Conservation (phyloP, 2,797 vertebrate species). For the Acanthornis magna region DNA sequence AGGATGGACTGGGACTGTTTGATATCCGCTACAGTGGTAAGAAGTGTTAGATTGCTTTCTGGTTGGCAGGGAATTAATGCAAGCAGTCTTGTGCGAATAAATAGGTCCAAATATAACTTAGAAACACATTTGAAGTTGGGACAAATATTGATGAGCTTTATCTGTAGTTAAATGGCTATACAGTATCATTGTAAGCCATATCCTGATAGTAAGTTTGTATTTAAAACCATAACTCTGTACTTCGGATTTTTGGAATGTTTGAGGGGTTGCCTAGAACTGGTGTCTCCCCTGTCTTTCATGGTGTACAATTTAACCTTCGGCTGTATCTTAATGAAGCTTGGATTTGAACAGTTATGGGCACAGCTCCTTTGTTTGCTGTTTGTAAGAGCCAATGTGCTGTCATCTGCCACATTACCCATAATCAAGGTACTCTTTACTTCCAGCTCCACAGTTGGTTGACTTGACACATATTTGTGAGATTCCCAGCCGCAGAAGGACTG, state of each 20-base stretch:
- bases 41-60: neutral
- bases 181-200: neutral
- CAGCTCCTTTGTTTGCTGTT: neutral
- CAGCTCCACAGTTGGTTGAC: neutral
- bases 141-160: neutral
- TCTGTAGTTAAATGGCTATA: neutral
- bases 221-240: neutral
- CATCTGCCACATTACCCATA: neutral
- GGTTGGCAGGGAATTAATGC: neutral
- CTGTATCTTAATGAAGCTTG: neutral
- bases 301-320: neutral
- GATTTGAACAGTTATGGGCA: neutral
- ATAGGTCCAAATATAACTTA: neutral
- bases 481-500: neutral
- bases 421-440: neutral
- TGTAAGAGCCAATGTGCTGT: neutral
- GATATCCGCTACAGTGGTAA: constrained; percentile 65
- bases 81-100: neutral
- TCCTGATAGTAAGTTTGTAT: neutral
- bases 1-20: constrained; percentile 71
- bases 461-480: neutral
- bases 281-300: accelerated
- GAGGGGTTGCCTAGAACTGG: neutral
- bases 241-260: neutral
- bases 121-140: neutral